These are phyloP conservation scores for Heliothis peltigera DNA, from an alignment of 2,888 invertebrate species.

Conservation along the genomic window DNA sequence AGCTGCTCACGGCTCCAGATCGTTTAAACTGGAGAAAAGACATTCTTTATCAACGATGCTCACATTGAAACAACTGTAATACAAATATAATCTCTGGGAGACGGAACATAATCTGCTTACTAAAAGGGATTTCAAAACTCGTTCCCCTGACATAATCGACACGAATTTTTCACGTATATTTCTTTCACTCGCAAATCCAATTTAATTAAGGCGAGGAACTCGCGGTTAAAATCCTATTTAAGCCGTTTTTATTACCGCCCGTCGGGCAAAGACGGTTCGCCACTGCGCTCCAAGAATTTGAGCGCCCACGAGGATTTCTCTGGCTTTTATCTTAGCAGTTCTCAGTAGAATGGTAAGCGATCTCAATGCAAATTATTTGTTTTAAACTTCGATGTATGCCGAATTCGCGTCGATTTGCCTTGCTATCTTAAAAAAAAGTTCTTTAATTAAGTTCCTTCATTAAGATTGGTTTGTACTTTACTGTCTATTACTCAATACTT, in stretches of 20 bases:
- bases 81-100: constrained; percentile 74
- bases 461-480: too few species aligned
- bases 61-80: constrained; percentile 65
- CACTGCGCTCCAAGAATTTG: constrained; percentile 87
- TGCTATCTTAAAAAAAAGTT: neutral
- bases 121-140: constrained; percentile 83
- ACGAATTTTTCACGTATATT: constrained; percentile 89
- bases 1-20: constrained; percentile 54
- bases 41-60: constrained; percentile 59
- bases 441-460: too few species aligned
- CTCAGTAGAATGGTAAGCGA: constrained; percentile 81
- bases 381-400: constrained; percentile 64
- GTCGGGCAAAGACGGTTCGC: constrained; percentile 88
- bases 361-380: constrained; percentile 85
- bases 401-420: constrained; percentile 43
- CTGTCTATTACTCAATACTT: too few species aligned
- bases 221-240: constrained; percentile 90
- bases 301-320: constrained; percentile 84
- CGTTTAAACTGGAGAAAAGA: constrained; percentile 55
- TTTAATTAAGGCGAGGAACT: constrained; percentile 90
- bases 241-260: constrained; percentile 90
- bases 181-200: constrained; percentile 89
- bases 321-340: constrained; percentile 84
- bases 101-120: constrained; percentile 80
- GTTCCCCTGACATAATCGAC: constrained; percentile 87